A percentile compares a stretch with the other conserved stretches of the same genome.
Conservation (phyloP, 2,113 vertebrate species). For the Micromys minutus region DNA sequence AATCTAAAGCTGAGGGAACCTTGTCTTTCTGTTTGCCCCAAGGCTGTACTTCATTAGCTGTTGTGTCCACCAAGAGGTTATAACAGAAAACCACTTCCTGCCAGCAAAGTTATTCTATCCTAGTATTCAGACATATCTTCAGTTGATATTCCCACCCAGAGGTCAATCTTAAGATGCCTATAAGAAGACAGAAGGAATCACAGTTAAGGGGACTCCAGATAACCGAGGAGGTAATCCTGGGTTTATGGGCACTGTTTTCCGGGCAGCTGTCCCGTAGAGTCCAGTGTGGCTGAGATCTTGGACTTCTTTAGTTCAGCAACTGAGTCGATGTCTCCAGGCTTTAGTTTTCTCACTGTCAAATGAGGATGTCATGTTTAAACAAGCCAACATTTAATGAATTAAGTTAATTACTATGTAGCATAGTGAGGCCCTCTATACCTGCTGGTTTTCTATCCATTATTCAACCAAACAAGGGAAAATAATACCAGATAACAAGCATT, state of each 20-base stretch:
- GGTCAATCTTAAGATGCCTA: not conserved
- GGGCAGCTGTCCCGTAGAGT: not conserved
- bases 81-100: not conserved
- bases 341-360: not conserved
- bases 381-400: not conserved
- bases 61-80: not conserved
- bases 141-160: conserved; percentile 1
- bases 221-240: not conserved
- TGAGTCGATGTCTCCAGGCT: not conserved
- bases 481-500: not conserved
- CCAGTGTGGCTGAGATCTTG: not conserved
- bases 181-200: not conserved
- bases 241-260: not conserved
- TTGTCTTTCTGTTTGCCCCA: not conserved
- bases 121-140: not conserved
- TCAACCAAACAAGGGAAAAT: not conserved
- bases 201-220: not conserved
- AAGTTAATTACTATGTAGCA: not conserved
- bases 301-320: not conserved
- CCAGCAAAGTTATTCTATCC: conserved; percentile 30
- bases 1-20: not conserved
- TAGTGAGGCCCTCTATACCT: not conserved
- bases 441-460: not conserved
- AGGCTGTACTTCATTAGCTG: not conserved
- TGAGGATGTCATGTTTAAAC: not conserved